These are phyloP conservation scores for Poeciliopsis occidentalis DNA, from an alignment of 2,113 vertebrate genomes.

Conservation along the genomic window DNA sequence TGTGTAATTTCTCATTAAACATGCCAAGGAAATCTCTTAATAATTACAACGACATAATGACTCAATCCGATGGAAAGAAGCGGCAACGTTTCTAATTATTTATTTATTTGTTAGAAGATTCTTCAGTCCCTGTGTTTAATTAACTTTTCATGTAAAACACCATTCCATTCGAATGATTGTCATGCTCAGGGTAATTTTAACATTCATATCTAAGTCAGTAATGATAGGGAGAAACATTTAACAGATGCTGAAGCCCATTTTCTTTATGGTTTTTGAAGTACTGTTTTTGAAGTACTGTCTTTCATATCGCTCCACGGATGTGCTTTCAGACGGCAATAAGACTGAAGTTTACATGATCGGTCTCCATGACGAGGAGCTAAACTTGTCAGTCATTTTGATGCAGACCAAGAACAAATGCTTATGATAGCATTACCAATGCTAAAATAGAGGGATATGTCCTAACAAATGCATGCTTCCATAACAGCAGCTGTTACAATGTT, in stretches of 20 bases:
- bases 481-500: too few relatives aligned
- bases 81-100: constrained; percentile 27
- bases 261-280: constrained; percentile 6
- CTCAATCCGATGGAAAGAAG: constrained; percentile 15
- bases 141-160: constrained; percentile 4
- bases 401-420: neutral
- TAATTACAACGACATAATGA: constrained; percentile 22
- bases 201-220: constrained; percentile 48
- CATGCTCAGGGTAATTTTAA: constrained; percentile 1
- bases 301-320: constrained; percentile 38
- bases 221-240: constrained; percentile 61
- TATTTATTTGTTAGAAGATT: constrained; percentile 39
- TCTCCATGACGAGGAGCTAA: constrained; percentile 42
- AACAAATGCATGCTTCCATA: neutral
- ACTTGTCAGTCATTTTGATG: constrained; percentile 50
- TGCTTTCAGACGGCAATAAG: constrained; percentile 55
- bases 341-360: constrained; percentile 55
- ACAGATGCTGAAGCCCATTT: constrained; percentile 39
- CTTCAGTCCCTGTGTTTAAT: constrained; percentile 7
- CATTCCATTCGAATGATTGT: neutral
- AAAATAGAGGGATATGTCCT: neutral
- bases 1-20: constrained; percentile 46
- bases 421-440: neutral
- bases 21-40: constrained; percentile 25
- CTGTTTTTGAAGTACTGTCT: constrained; percentile 7